These are phyloP conservation scores for Lucifuga dentata DNA, from an alignment of 2,113 vertebrate genomes.

Conservation along the genomic window DNA sequence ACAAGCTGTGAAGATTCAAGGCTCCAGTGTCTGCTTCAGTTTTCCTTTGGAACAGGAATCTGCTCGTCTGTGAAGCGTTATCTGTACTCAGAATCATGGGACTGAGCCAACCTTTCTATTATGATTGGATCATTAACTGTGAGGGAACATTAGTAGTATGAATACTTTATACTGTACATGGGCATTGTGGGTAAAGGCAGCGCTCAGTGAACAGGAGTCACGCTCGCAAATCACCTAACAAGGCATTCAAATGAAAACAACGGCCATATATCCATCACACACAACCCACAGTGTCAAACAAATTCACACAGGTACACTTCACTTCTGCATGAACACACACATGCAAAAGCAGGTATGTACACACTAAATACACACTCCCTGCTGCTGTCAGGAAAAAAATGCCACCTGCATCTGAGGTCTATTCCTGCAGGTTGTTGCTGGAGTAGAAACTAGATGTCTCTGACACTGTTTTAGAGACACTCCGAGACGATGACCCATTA, in stretches of 20 bases:
- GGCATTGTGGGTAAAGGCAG: not conserved
- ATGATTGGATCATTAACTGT: not conserved
- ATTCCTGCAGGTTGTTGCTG: constrained; percentile 86
- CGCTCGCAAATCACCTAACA: constrained; percentile 12
- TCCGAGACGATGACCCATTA: constrained; percentile 91
- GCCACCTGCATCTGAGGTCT: not conserved
- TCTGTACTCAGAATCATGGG: constrained; percentile 4
- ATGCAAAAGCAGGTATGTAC: constrained; percentile 14
- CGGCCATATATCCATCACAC: constrained; percentile 20
- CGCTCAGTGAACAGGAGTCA: constrained; percentile 11
- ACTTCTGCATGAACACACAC: constrained; percentile 19
- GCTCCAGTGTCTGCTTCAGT: constrained; percentile 7
- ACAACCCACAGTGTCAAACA: constrained; percentile 26
- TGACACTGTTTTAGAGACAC: constrained; percentile 90
- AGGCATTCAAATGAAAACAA: not conserved
- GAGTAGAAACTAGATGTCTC: constrained; percentile 94
- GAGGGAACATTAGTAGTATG: not conserved
- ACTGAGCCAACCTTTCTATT: constrained; percentile 2
- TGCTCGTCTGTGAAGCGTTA: not conserved
- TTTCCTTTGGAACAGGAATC: constrained; percentile 33
- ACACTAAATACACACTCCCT: constrained; percentile 27
- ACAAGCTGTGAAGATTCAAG: constrained; percentile 37
- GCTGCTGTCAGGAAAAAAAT: not conserved
- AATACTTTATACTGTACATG: not conserved
- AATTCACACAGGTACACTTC: constrained; percentile 30